Evolutionary conservation across 2,888 invertebrate genomes (phyloP), one percentile per base, ranked within the genome.

Genomic region (Drosophila meridionalis): DNA sequence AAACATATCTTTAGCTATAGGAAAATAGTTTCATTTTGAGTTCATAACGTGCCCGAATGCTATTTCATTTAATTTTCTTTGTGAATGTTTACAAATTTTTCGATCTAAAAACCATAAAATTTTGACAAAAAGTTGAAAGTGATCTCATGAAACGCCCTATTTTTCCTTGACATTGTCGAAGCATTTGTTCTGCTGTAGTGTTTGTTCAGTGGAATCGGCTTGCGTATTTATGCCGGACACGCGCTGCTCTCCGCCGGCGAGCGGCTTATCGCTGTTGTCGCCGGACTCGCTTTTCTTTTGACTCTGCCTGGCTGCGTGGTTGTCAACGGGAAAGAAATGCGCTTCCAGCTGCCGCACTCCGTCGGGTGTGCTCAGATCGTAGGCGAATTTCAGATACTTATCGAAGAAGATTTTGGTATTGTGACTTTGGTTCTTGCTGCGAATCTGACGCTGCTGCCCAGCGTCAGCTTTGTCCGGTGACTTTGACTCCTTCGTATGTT

Each of bases 341-440:
- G 70, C 82, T 42, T 87, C 87, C 53, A 87, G 61, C n/a, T 89
- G 57, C 0, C 75, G 76, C 0, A 90, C 75, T 12, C 87, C 87
- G 0, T 75, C 80, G 5, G 84, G 82, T n/a, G 76, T 89, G 32
- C 69, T 84, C 38, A 87, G 71, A 63, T 87, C 87, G 38, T 73
- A 90, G 26, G 87, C 87, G 7, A 82, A 82, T 45, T 87, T 87
- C 0, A 87, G 64, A 64, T 87, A 90, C 12, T 89, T 89, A 62
- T 87, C 87, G 26, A 90, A 87, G 34, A 80, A 87, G 11, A 43
- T 53, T 52, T 86, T 86, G 14, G 76, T 71, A 20, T 69, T 72
- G 14, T 69, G 74, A 53, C 26, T 73, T 47, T 70, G 76, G 40
- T 43, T 63, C 28, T 73, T 76, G 2, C 8, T 64, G 6, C 88